Conservation (phyloP, 2,888 invertebrate genomes). For the Omphaloscelis lunosa region DNA sequence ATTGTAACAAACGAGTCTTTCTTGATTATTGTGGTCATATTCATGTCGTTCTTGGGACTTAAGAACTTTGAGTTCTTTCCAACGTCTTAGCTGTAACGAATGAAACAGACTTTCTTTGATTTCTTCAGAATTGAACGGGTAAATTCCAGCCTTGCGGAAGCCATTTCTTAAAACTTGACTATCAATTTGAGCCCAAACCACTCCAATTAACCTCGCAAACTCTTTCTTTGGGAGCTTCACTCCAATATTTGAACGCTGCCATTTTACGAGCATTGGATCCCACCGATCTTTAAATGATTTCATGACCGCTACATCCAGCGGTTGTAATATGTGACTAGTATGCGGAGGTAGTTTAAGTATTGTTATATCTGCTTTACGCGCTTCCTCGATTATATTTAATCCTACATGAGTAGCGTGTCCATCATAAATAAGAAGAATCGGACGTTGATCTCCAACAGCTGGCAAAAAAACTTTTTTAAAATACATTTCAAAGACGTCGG, state of each 20-base stretch:
- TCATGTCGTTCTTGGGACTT: constrained; percentile 21
- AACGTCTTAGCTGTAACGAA: background rate
- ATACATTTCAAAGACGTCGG: constrained; percentile 57
- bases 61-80: constrained; percentile 35
- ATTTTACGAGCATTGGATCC: constrained; percentile 61
- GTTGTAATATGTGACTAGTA: constrained; percentile 43
- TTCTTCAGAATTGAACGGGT: constrained; percentile 18
- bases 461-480: constrained; percentile 48
- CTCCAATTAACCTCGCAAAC: constrained; percentile 16
- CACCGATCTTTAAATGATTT: constrained; percentile 67
- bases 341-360: constrained; percentile 58
- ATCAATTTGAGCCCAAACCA: constrained; percentile 20
- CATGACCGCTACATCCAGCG: constrained; percentile 59
- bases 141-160: constrained; percentile 20
- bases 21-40: constrained; percentile 11
- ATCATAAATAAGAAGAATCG: too few species aligned
- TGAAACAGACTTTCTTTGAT: constrained; percentile 16
- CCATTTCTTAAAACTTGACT: constrained; percentile 2
- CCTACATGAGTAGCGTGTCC: too few species aligned
- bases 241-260: constrained; percentile 50
- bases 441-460: too few species aligned
- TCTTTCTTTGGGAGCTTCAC: constrained; percentile 14
- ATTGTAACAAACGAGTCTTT: constrained; percentile 12
- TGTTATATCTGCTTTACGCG: constrained; percentile 26
- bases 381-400: too few species aligned